Conservation (phyloP, 2,888 invertebrate genomes). For the Dolomedes plantarius region DNA sequence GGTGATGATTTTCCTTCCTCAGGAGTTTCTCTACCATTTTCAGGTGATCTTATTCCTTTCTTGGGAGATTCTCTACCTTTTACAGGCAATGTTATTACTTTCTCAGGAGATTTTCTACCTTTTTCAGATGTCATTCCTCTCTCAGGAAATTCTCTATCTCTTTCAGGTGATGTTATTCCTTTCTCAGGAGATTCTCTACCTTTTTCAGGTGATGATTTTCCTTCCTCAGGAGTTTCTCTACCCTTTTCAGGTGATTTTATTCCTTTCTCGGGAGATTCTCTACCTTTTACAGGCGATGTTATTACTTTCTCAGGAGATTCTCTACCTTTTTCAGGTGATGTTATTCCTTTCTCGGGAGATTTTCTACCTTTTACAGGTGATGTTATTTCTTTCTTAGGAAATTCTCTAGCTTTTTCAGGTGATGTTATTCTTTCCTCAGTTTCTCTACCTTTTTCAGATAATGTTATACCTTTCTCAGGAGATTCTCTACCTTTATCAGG, state of each 20-base stretch:
- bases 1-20: neutral
- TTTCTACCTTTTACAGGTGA: neutral
- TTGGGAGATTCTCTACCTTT: neutral
- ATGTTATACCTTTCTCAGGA: neutral
- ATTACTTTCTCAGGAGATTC: neutral
- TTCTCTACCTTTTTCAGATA: neutral
- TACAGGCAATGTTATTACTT: too few species aligned
- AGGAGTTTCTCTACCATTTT: too few species aligned
- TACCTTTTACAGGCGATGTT: neutral
- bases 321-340: neutral
- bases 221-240: neutral
- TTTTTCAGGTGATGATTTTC: too few species aligned
- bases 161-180: neutral
- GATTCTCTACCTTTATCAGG: neutral
- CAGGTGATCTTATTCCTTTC: neutral
- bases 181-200: too few species aligned
- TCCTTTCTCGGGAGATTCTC: neutral
- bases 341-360: too few species aligned
- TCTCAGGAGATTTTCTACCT: too few species aligned
- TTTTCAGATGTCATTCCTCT: too few species aligned
- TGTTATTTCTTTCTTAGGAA: neutral
- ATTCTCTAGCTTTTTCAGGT: neutral
- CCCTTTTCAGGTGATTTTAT: neutral
- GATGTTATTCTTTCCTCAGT: slow-evolving; percentile 13
- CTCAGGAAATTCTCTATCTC: slow-evolving; percentile 1